Percentiles rank a stretch among this genome's conserved stretches.
Evolutionary conservation across 2,888 invertebrate genomes (phyloP).

Genomic region (Merodon equestris): DNA sequence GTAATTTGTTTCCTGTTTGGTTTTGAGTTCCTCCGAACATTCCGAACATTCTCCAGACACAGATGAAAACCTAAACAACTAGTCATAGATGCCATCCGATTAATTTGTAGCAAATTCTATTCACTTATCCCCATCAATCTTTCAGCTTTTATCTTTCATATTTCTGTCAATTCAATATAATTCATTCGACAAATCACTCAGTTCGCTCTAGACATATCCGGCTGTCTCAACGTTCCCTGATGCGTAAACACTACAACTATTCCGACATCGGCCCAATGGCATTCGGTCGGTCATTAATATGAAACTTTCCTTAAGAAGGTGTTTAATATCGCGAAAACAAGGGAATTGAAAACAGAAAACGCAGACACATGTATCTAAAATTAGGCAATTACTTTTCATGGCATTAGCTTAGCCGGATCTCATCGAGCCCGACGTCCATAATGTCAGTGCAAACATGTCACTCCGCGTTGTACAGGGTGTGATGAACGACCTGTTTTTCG

Average conservation of each 20-base stretch:
- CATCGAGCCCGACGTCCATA: constrained; percentile 11
- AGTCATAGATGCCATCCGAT: neutral
- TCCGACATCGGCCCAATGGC: no score
- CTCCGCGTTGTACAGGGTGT: neutral
- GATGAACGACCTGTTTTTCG: constrained; percentile 41
- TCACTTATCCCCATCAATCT: constrained; percentile 40
- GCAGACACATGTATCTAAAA: constrained; percentile 45
- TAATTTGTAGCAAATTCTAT: constrained; percentile 23
- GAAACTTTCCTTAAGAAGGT: constrained; percentile 22
- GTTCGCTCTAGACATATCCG: no score
- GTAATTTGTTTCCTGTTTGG: no score
- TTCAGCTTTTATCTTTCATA: constrained; percentile 34
- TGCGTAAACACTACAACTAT: no score
- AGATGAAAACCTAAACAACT: no score
- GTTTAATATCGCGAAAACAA: neutral
- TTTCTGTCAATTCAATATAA: constrained; percentile 41
- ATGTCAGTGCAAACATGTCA: constrained; percentile 1
- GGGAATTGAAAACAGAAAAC: neutral
- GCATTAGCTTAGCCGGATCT: constrained; percentile 19
- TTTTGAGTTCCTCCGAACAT: no score
- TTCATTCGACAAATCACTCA: constrained; percentile 21
- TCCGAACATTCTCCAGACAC: no score
- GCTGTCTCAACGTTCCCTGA: no score
- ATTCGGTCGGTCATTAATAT: no score
- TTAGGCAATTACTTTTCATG: constrained; percentile 54